Percentiles rank a stretch among this genome's conserved stretches.
phyloP scores from a whole-genome alignment of 2,113 vertebrate species.

The Corapipo altera region DNA sequence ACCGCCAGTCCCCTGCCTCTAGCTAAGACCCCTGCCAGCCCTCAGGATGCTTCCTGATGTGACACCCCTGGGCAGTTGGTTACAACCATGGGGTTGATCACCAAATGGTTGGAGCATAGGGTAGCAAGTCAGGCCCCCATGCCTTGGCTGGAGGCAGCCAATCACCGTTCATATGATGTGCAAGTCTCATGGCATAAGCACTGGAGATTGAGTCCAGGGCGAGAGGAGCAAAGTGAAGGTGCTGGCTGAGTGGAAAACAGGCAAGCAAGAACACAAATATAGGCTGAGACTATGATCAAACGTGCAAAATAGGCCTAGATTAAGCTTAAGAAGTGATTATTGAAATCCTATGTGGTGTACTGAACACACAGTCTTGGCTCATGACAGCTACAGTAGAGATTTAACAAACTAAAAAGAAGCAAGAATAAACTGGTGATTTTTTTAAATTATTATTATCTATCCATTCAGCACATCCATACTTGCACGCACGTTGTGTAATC shows the following conservation, averaged over 20 bases:
- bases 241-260: not conserved
- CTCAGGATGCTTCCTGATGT: fast-evolving
- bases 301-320: not conserved
- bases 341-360: not conserved
- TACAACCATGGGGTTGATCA: fast-evolving
- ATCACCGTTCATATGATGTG: fast-evolving
- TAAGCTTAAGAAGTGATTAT: not conserved
- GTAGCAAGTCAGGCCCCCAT: not conserved
- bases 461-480: not conserved
- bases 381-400: not conserved
- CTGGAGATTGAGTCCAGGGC: not conserved
- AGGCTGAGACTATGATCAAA: not conserved
- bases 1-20: not conserved
- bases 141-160: not conserved
- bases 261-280: not conserved
- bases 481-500: not conserved
- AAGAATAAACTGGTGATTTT: not conserved
- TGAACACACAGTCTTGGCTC: not conserved
- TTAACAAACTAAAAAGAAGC: not conserved
- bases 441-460: not conserved
- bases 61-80: fast-evolving
- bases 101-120: not conserved
- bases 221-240: not conserved
- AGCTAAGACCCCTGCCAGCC: not conserved
- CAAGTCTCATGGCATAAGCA: not conserved